A percentile compares a stretch with the other conserved stretches of the same genome.
phyloP scores from a whole-genome alignment of 2,113 vertebrate genomes.

The Prinia subflava region DNA sequence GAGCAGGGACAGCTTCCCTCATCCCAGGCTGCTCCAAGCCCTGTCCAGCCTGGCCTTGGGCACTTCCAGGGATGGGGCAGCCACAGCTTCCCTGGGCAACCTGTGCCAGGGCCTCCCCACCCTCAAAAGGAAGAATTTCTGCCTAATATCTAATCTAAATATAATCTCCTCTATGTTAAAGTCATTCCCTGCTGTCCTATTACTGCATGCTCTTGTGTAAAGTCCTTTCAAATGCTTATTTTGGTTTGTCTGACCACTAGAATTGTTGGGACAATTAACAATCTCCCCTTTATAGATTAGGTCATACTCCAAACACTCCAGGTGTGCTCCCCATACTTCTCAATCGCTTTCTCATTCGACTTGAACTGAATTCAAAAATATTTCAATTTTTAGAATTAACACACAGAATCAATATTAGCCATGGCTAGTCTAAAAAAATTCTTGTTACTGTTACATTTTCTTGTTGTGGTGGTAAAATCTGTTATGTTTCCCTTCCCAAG shows the following conservation, averaged over 20 bases:
- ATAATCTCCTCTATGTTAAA: background rate
- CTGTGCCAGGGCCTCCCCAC: background rate
- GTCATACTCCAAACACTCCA: background rate
- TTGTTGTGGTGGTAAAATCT: background rate
- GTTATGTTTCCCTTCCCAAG: background rate
- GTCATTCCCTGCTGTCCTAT: background rate
- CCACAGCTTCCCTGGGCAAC: too few relatives aligned
- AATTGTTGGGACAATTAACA: background rate
- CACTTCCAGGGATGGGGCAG: background rate
- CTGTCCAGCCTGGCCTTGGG: rapidly evolving
- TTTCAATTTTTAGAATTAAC: background rate
- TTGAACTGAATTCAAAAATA: background rate
- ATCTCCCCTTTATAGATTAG: background rate
- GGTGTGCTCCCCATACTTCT: background rate
- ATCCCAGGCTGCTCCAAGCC: background rate
- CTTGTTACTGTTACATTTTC: background rate
- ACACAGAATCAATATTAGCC: background rate
- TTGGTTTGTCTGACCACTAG: background rate
- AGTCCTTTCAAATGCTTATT: background rate
- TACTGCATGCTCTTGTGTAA: background rate
- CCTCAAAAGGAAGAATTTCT: background rate
- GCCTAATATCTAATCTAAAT: background rate
- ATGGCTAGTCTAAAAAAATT: background rate
- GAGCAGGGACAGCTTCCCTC: background rate
- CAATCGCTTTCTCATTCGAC: background rate